Evolutionary conservation across 2,888 invertebrate species (phyloP).

Genomic region (Yponomeuta plumbellus): DNA sequence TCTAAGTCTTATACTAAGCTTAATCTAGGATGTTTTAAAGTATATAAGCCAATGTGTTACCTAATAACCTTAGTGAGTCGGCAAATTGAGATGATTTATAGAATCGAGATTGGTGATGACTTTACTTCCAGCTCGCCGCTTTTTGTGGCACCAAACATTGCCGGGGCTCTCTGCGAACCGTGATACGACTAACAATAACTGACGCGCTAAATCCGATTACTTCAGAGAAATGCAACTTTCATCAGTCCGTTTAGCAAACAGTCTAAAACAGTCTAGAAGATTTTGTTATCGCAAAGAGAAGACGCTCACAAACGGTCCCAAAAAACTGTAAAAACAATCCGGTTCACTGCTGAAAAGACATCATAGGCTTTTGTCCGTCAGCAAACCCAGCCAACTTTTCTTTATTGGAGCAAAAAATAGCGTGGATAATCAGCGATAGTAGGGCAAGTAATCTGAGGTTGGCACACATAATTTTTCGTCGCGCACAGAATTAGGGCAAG

Average conservation of each 20-base stretch:
- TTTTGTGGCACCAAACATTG: background rate
- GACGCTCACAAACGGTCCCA: background rate
- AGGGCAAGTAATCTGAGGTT: conserved; percentile 4
- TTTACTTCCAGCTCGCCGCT: background rate
- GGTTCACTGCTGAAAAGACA: background rate
- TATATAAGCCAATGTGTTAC: too few relatives aligned
- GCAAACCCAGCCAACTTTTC: background rate
- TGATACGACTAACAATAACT: background rate
- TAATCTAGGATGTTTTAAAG: too few relatives aligned
- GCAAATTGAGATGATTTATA: background rate
- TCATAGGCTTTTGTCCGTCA: background rate
- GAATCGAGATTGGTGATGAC: background rate
- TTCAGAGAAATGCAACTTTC: background rate
- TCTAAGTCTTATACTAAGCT: too few relatives aligned
- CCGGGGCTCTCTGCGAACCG: background rate
- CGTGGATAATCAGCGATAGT: background rate
- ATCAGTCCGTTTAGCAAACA: background rate
- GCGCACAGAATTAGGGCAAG: conserved; percentile 55
- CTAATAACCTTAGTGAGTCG: background rate
- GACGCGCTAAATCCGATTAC: background rate
- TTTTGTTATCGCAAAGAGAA: background rate
- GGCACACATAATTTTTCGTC: conserved; percentile 46
- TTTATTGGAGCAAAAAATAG: background rate
- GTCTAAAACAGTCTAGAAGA: background rate
- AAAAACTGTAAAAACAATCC: background rate